A percentile compares a stretch with the other conserved stretches of the same genome.
These are phyloP conservation scores for Conus canariensis DNA, from an alignment of 2,888 invertebrate species.

Conservation along the genomic window DNA sequence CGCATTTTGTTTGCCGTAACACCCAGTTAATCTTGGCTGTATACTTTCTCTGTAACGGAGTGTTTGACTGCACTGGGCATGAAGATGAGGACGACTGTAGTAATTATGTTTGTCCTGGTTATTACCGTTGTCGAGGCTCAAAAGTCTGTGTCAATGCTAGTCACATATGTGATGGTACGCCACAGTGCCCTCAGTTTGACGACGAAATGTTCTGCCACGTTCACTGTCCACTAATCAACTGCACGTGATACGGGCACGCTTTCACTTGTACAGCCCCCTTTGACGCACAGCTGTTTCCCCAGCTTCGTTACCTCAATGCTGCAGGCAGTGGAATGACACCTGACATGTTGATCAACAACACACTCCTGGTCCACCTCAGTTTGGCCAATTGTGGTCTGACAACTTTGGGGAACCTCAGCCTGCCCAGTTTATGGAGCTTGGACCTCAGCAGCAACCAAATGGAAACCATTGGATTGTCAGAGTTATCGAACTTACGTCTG, in stretches of 20 bases:
- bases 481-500: no score
- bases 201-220: slow-evolving; percentile 41
- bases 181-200: slow-evolving; percentile 45
- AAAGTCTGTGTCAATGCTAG: slow-evolving; percentile 33
- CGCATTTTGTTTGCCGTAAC: no score
- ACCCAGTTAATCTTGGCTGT: no score
- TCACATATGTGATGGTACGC: slow-evolving; percentile 44
- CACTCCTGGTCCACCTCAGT: not conserved
- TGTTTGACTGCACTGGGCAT: not conserved
- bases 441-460: not conserved
- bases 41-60: slow-evolving; percentile 16
- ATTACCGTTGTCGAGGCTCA: slow-evolving; percentile 41
- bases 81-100: slow-evolving; percentile 13
- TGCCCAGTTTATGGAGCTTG: not conserved
- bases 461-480: not conserved
- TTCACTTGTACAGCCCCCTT: not conserved
- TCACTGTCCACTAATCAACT: not conserved
- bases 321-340: not conserved
- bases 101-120: slow-evolving; percentile 24
- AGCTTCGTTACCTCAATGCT: slow-evolving; percentile 17
- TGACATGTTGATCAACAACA: no score
- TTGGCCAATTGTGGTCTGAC: not conserved
- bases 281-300: not conserved
- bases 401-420: no score
- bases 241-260: slow-evolving; percentile 27